These are phyloP conservation scores for Haliaeetus leucogaster DNA, from an alignment of 2,113 vertebrate species.

Conservation along the genomic window DNA sequence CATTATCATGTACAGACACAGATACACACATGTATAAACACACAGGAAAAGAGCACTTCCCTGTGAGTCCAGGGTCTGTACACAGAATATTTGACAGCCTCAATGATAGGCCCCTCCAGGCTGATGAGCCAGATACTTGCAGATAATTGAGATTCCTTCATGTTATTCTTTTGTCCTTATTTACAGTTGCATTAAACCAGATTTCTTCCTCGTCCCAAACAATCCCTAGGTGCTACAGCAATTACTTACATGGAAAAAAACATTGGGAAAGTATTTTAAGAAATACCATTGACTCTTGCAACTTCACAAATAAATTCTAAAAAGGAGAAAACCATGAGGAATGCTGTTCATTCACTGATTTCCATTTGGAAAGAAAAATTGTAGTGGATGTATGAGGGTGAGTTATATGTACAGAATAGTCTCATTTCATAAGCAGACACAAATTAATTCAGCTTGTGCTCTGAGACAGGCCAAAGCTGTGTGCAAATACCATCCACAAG, in stretches of 20 bases:
- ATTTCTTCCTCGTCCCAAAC: not conserved
- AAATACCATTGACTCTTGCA: not conserved
- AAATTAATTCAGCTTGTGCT: not conserved
- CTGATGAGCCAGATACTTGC: not conserved
- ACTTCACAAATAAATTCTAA: not conserved
- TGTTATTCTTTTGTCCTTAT: not conserved
- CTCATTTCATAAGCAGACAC: not conserved
- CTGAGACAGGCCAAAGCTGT: not conserved
- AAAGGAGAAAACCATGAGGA: not conserved
- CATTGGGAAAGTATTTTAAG: not conserved
- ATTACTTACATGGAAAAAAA: not conserved
- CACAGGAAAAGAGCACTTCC: not conserved
- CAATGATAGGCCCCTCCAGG: not conserved
- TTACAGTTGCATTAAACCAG: not conserved
- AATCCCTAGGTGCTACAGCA: not conserved
- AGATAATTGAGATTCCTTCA: not conserved
- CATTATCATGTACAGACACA: accelerated
- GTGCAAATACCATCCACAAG: not conserved
- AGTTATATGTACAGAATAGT: not conserved
- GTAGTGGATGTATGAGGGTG: not conserved
- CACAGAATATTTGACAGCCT: not conserved
- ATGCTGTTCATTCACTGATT: not conserved
- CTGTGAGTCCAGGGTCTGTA: not conserved
- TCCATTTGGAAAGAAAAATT: not conserved
- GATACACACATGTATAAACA: not conserved